Base-by-base conservation (phyloP, 2,113 vertebrate genomes). In the Tychaedon coryphoeus region DNA sequence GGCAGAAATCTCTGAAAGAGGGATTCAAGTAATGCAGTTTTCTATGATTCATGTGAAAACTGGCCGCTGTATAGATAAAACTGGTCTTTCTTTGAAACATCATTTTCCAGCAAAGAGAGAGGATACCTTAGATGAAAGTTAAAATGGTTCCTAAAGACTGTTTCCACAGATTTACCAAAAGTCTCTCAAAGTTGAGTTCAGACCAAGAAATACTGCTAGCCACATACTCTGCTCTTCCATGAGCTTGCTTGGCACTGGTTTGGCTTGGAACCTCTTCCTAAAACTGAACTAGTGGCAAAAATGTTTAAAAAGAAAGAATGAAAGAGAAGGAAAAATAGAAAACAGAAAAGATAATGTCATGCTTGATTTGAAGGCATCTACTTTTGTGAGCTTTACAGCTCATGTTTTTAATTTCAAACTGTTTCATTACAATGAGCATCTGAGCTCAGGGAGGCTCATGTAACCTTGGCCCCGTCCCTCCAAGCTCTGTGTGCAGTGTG, bases 31-130 rank as follows among this genome's bases (percentile, higher is more conserved):
- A 26, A 70, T 2, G 7, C 34, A 24, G 83, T 91, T 92, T 80
- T 76, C 50, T 90, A 6, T 73, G 54, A 76, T 62, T 86, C 78
- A n/a, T 73, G 45, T 73, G 90, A 64, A 92, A 83, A 76, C 19
- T 45, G 67, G 54, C 70, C 79, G 74, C 71, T 45, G n/a, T 65
- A 54, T 7, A 45, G 42, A 69, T 87, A 25, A 69, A 74, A 71
- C 70, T 72, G 70, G 65, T 85, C 51, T 66, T 93, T 64, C 89
- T 91, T 80, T 83, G 76, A 91, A 95, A 74, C 29, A 65, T n/a
- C 15, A 7, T 70, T 73, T 82, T 88, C 76, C 66, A 89, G 50
- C 28, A 70, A 78, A 74, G 67, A 72, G 53, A 65, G 43, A 57
- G 19, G 22, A 48, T 62, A 53, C 45, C 47, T 90, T 64, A 93